phyloP scores from a whole-genome alignment of 2,797 vertebrate genomes.

The Sebastes ruberrimus region DNA sequence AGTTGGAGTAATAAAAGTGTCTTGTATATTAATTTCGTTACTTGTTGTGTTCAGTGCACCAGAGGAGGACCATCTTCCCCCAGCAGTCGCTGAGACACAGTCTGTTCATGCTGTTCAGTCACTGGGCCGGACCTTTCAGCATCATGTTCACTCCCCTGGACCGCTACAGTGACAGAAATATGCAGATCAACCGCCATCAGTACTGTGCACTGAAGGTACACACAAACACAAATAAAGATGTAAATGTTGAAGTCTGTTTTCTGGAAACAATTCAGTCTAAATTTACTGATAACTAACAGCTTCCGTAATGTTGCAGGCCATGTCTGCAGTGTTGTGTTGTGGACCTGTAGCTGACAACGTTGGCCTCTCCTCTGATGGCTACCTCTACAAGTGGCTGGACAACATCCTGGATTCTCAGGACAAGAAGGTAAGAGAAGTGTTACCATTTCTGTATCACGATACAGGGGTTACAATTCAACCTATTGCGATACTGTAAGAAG shows the following conservation, averaged over 20 bases:
- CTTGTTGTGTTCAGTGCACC: conserved; percentile 86
- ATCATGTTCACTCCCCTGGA: conserved; percentile 99
- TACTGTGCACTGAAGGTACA: conserved; percentile 98
- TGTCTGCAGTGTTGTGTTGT: conserved; percentile 98
- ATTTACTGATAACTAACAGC: background rate
- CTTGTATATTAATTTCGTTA: background rate
- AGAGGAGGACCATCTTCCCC: conserved; percentile 97
- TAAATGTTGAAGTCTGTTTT: background rate
- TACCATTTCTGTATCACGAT: background rate
- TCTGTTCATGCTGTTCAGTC: conserved; percentile 99
- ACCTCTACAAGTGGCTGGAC: conserved; percentile 99
- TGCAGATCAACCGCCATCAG: conserved; percentile 98
- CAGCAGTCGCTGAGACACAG: conserved; percentile 98
- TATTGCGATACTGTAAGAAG: too few relatives aligned
- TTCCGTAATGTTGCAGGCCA: conserved; percentile 83
- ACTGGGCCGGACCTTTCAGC: conserved; percentile 99
- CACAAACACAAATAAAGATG: rapidly evolving
- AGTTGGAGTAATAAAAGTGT: too few relatives aligned
- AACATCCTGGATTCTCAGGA: conserved; percentile 99
- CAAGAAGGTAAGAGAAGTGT: conserved; percentile 88
- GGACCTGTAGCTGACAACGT: conserved; percentile 99
- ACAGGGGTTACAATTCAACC: too few relatives aligned
- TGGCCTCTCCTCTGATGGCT: conserved; percentile 97
- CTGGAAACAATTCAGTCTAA: background rate
- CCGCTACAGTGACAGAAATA: conserved; percentile 98